A percentile compares a stretch with the other conserved stretches of the same genome.
These are phyloP conservation scores for Eretmochelys imbricata DNA, from an alignment of 2,113 vertebrate genomes.

Conservation along the genomic window DNA sequence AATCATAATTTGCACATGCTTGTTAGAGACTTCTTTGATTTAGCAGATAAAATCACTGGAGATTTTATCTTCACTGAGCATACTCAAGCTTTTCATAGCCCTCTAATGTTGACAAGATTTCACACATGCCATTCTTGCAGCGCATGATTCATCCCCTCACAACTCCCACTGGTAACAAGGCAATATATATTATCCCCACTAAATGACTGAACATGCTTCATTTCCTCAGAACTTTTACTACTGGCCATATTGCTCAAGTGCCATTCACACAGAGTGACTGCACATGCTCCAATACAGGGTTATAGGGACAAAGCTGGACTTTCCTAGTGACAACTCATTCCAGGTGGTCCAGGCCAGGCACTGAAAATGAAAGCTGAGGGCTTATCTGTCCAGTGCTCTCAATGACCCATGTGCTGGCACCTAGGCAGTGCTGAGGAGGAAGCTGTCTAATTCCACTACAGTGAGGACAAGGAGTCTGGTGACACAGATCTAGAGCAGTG, in stretches of 20 bases:
- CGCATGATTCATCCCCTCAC: background rate
- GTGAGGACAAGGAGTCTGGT: too few relatives aligned
- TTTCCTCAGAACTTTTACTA: background rate
- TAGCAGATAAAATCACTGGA: background rate
- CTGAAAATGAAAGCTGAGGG: background rate
- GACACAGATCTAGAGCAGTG: too few relatives aligned
- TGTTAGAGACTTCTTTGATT: background rate
- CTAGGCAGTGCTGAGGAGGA: background rate
- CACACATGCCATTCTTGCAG: background rate
- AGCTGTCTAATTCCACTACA: too few relatives aligned
- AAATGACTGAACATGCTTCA: background rate
- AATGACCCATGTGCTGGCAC: background rate
- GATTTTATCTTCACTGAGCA: background rate
- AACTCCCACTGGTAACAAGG: background rate
- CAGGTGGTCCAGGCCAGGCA: background rate
- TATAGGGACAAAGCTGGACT: background rate
- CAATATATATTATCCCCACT: background rate
- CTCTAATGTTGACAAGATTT: background rate
- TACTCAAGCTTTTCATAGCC: background rate
- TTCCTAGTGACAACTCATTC: background rate
- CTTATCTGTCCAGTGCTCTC: background rate
- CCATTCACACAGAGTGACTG: background rate
- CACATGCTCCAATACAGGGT: background rate
- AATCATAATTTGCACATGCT: background rate
- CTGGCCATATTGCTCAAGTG: background rate